Evolutionary conservation across 2,797 vertebrate genomes (phyloP).

Genomic region (Phataginus tricuspis): DNA sequence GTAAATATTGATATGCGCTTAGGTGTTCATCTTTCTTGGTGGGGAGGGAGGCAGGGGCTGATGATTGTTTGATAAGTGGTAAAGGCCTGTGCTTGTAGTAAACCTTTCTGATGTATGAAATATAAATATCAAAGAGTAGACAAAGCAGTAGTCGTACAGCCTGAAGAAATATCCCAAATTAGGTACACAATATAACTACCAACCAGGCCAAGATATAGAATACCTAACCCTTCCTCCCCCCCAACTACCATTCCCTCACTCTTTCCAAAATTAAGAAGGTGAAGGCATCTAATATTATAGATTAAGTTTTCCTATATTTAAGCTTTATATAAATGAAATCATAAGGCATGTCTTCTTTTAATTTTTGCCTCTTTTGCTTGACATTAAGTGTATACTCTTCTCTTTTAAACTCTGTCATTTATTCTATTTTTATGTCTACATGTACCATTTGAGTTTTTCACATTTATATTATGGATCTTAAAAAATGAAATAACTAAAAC

Average conservation of each 20-base stretch:
- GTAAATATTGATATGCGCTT: not conserved
- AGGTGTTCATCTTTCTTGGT: not conserved
- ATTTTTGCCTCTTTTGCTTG: not conserved
- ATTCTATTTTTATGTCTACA: not conserved
- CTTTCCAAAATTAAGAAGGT: not conserved
- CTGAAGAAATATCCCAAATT: not conserved
- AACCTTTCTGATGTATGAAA: not conserved
- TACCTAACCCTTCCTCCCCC: rapidly evolving
- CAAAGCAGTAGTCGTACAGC: not conserved
- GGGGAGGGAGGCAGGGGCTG: too few relatives aligned
- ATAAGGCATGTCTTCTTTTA: too few relatives aligned
- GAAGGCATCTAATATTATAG: not conserved
- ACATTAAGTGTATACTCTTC: not conserved
- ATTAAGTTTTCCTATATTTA: not conserved
- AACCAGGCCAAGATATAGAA: not conserved
- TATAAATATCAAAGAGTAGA: not conserved
- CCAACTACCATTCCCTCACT: not conserved
- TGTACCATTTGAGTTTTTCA: too few relatives aligned
- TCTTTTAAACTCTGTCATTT: not conserved
- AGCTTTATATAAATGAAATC: too few relatives aligned
- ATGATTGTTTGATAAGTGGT: not conserved
- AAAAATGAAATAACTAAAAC: not conserved
- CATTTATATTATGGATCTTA: not conserved
- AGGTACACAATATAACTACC: not conserved
- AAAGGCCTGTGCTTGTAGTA: not conserved